These are phyloP conservation scores for Stenichneumon culpator DNA, from an alignment of 2,888 invertebrate genomes.

Conservation along the genomic window DNA sequence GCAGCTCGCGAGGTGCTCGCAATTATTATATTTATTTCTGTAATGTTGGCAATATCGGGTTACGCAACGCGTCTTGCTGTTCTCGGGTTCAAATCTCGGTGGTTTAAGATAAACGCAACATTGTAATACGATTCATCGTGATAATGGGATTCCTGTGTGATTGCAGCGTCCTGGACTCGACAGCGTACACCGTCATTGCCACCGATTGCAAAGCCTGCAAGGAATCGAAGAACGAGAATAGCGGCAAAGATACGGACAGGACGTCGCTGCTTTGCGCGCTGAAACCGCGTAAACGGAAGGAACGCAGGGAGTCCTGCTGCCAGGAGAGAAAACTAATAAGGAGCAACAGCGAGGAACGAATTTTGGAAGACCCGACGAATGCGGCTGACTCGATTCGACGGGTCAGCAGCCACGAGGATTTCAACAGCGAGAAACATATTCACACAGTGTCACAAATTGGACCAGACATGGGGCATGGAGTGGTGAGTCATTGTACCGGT, in stretches of 20 bases:
- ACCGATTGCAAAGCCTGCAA: constrained; percentile 81
- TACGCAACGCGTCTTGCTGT: neutral
- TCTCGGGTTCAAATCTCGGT: neutral
- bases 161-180: constrained; percentile 80
- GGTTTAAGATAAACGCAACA: neutral
- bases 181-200: constrained; percentile 76
- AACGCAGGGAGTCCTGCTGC: constrained; percentile 87
- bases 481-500: constrained; percentile 76
- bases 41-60: neutral
- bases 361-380: constrained; percentile 78
- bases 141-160: constrained; percentile 47
- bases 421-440: constrained; percentile 83
- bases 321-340: constrained; percentile 83
- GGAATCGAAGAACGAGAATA: constrained; percentile 82
- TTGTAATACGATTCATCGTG: neutral
- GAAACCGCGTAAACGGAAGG: constrained; percentile 88
- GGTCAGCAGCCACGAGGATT: constrained; percentile 89
- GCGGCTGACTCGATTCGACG: constrained; percentile 85
- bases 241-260: constrained; percentile 85
- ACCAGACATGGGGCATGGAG: constrained; percentile 84
- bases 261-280: constrained; percentile 87
- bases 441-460: constrained; percentile 80
- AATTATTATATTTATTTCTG: constrained; percentile 1
- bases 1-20: neutral
- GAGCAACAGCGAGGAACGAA: constrained; percentile 83